These are phyloP conservation scores for Eucidaris tribuloides DNA, from an alignment of 35 echinoderm and acorn worm genomes.

Conservation along the genomic window DNA sequence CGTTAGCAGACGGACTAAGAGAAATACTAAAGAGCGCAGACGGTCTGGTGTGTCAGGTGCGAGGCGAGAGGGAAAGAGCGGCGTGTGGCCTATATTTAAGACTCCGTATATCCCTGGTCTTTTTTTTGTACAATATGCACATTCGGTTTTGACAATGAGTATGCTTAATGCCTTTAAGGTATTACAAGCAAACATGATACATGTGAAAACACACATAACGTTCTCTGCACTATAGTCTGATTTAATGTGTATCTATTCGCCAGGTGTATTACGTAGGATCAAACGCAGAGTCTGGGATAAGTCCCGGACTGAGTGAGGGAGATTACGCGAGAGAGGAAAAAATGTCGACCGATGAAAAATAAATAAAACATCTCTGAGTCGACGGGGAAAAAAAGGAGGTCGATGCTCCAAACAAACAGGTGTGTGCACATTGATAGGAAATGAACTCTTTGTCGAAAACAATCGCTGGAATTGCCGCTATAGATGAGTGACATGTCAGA, in stretches of 20 bases:
- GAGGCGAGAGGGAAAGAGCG: no score
- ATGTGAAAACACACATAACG: neutral
- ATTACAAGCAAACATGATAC: constrained; percentile 26
- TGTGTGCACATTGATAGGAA: constrained; percentile 4
- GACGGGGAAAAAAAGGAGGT: neutral
- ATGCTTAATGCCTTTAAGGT: constrained; percentile 8
- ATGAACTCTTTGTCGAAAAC: neutral
- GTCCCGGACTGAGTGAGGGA: constrained; percentile 12
- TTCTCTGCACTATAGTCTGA: no score
- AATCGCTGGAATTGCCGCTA: neutral
- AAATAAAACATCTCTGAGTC: constrained; percentile 22
- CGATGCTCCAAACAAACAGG: neutral
- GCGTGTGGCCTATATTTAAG: no score
- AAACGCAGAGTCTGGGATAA: constrained; percentile 25
- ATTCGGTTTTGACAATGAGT: constrained; percentile 1
- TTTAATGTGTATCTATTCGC: constrained; percentile 26
- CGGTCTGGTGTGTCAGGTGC: no score
- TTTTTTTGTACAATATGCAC: constrained; percentile 4
- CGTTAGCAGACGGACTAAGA: constrained; percentile 3
- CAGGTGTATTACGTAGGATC: constrained; percentile 25
- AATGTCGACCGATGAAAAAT: constrained; percentile 30
- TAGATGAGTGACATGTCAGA: constrained; percentile 28
- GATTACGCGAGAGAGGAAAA: constrained; percentile 11
- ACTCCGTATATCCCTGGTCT: neutral
- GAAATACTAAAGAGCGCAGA: no score